Base-by-base conservation (phyloP, 2,888 invertebrate genomes). In the Cordilura impudica region DNA sequence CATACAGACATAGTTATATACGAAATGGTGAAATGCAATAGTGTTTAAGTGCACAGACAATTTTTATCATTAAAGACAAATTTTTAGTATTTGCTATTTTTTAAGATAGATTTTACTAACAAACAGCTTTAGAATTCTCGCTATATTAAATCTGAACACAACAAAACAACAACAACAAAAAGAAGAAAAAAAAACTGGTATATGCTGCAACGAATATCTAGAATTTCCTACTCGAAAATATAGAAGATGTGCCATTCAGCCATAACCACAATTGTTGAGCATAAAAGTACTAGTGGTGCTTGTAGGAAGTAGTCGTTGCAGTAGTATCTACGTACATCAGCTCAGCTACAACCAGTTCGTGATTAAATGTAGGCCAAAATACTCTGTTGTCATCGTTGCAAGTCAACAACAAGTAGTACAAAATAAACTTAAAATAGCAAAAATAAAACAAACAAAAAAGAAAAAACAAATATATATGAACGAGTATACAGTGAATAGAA, bases 361-460 rank as follows among this genome's bases (percentile, higher is more conserved):
- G 63, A 70, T 76, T 60, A 51, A 70, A 76, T 76, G 76, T 76
- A 70, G 70, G 76, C 76, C 76, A 76, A 70, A 70, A 58, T 29
- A 65, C 65, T 45, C 51, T 53, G 51, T 65, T 51, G 51, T 49
- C 56, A 18, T 51, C 43, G 60, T 35, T 18, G 49, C 60, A 19
- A 61, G 61, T 43, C 45, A 61, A 43, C 53, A 65, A 39, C 51
- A 65, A 23, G 35, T 35, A 51, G 21, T n/a, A 35, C 43, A 51
- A 65, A 65, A 65, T 51, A 39, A 47, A 23, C 51, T 65, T 65
- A 18, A 65, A 65, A 51, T 65, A 65, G 65, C 10, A 35, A 53
- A 51, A 61, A 51, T 43, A 43, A 43, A 23, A 23, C 2, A 7
- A 0, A 12, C 5, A 51, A 1, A 51, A 4, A 49, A 49, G n/a